Base-by-base conservation (phyloP, 2,888 invertebrate genomes). In the Crematogaster levior region DNA sequence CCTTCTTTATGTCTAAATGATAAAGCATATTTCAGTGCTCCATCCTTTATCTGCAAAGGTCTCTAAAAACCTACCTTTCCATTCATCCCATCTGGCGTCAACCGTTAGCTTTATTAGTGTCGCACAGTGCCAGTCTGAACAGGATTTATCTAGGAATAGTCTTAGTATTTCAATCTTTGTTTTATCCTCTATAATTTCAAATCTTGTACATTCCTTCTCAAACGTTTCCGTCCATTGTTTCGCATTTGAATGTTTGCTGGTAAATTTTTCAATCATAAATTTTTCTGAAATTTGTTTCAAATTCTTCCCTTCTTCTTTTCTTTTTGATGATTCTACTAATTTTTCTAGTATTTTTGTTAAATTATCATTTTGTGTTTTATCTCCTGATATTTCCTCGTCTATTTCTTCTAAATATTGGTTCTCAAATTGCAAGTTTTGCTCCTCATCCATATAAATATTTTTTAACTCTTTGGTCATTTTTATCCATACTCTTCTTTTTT, bases 1-100 rank as follows among this genome's bases (percentile, higher is more conserved):
- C 90, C 89, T 87, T 89, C 90, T 72, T 75, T 88, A 75, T 91
- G 89, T 72, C 68, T 91, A 72, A 84, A 91, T 37, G 74, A 66
- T 81, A 88, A 61, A 51, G 90, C 90, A 77, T 91, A 91, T 27
- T 10, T 86, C 24, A 74, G 82, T 86, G 74, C 66, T 88, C 91
- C 91, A 91, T 86, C 90, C 90, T 80, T 86, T 90, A 61, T 89
- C 83, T 75, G 88, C 83, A 74, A 90, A 91, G 63, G 89, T 81
- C 40, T 90, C 88, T 48, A 86, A 58, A 53, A 91, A 91, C 84
- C 58, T 89, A 9, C 86, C 61, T 85, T 89, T 91, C 90, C 91
- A 92, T 87, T 85, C 85, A 30, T 51, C 9, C 91, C 89, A 90
- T 58, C 9, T n/a, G n/a, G n/a, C n/a, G n/a, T n/a, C n/a, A n/a